Base-by-base conservation (phyloP, 2,797 vertebrate species). In the Dicrostonyx torquatus region DNA sequence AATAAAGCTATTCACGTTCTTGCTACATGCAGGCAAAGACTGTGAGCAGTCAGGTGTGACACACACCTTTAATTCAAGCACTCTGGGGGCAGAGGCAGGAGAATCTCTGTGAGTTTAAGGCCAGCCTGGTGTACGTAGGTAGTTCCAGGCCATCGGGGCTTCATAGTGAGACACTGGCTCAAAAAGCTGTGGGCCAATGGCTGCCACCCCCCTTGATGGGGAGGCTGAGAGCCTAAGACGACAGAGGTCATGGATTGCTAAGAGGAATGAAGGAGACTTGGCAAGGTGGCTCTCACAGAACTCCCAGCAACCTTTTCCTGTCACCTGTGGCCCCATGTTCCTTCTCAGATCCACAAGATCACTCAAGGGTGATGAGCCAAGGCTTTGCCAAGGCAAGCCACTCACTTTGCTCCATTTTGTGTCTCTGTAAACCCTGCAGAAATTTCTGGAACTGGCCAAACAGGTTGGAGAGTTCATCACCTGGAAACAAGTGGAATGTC, bases 401-500 rank as follows among this genome's bases (percentile, higher is more conserved):
- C 7, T 0, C 20, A 85, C 0, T 43, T 24, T 1, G 48, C 43
- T 62, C 43, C 62, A 9, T 79, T 90, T 55, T 85, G 10, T 96
- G 50, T 93, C 55, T 96, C 76, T 86, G 8, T 93, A 70, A 89
- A 50, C 2, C 77, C 58, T 84, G 37, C 91, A 99, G 99, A 99
- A 99, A 99, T 99, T 99, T 95, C 99, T 99, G 99, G 99, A 99
- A 97, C 97, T 99, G 96, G 99, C 99, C 17, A 99, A 99, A 97
- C 99, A 99, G 97, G 99, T 99, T 95, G 99, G 99, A 94, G 99
- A 99, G 98, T 99, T 99, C 97, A 99, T 99, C 98, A 99, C 99
- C 1, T 99, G 99, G 99, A 99, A 99, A 95, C 99, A 99, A 98
- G 99, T 99, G 96, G 98, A 99, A 76, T 99, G 99, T 98, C 99